phyloP scores from a whole-genome alignment of 2,888 invertebrate genomes.

The Chrysolina oricalcia region DNA sequence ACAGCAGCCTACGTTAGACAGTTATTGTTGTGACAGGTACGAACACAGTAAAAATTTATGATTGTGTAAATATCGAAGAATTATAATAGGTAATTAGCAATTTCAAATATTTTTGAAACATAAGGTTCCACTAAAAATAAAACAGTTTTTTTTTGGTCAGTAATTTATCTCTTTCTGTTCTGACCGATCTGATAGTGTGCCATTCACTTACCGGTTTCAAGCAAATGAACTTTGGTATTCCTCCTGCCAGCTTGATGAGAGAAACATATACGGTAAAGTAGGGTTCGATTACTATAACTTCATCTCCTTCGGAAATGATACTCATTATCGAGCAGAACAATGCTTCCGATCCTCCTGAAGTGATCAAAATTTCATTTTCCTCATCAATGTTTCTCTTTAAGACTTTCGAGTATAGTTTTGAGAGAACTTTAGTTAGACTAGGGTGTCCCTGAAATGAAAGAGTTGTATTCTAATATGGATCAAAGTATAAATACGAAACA shows the following conservation, averaged over 20 bases:
- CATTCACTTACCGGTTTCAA: slow-evolving; percentile 76
- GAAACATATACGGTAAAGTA: slow-evolving; percentile 98
- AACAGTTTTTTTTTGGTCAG: too few relatives aligned
- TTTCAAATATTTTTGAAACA: too few relatives aligned
- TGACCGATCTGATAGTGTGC: too few relatives aligned
- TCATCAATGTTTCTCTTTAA: slow-evolving; percentile 86
- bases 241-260: slow-evolving; percentile 92
- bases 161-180: too few relatives aligned
- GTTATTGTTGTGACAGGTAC: too few relatives aligned
- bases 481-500: neutral
- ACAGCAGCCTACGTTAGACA: too few relatives aligned
- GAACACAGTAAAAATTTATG: too few relatives aligned
- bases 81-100: too few relatives aligned
- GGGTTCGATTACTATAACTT: slow-evolving; percentile 97
- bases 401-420: slow-evolving; percentile 88
- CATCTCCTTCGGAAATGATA: slow-evolving; percentile 88
- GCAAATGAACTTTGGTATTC: slow-evolving; percentile 89
- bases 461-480: too few relatives aligned
- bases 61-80: too few relatives aligned
- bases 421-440: slow-evolving; percentile 86
- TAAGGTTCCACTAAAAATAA: too few relatives aligned
- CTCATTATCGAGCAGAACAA: slow-evolving; percentile 84
- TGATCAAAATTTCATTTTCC: slow-evolving; percentile 89
- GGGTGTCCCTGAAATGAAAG: slow-evolving; percentile 86
- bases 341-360: slow-evolving; percentile 95